Base-by-base conservation (phyloP, 2,797 vertebrate species). In the Fringilla coelebs region DNA sequence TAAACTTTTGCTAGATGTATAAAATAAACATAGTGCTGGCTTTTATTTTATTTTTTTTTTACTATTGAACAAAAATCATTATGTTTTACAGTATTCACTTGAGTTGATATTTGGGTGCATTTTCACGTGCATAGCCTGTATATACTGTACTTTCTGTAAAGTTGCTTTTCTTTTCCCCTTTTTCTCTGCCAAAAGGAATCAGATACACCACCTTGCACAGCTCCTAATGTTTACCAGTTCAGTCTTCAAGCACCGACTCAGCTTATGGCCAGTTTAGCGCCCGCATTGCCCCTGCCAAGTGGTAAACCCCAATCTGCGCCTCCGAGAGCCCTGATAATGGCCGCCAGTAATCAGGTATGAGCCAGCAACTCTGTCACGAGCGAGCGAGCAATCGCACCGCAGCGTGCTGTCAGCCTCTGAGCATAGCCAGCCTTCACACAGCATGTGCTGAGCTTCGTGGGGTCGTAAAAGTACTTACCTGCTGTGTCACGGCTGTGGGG, bases 301-400 rank as follows among this genome's bases (percentile, higher is more conserved):
- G 97, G 98, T 97, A 99, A 99, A 97, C 97, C 98, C 61, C 98
- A 97, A 96, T 76, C 98, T 73, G 71, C 97, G 48, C 88, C 98
- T 76, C 88, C 98, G 74, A 95, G 97, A 94, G 95, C 98, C n/a
- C 96, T 99, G 97, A 97, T 99, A 92, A 94, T 99, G 98, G 98
- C 98, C 79, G 85, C 98, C 61, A 98, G 97, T 97, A 98, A 98
- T 94, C 99, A 99, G 99, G 99, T 99, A 97, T 95, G 96, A 90
- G 87, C 83, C 94, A 94, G 90, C 86, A 16, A 77, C 67, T 77
- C 91, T 84, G 79, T 91, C 43, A 89, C 41, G 18, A 40, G 41
- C 49, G 38, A 93, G 86, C 65, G 72, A 84, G 71, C 3, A 3
- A 15, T 82, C 74, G 31, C 24, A 14, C 34, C 1, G 1, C 38